Percentiles rank a stretch among this genome's conserved stretches.
phyloP scores from a whole-genome alignment of 2,888 invertebrate species.

The Phania funesta region DNA sequence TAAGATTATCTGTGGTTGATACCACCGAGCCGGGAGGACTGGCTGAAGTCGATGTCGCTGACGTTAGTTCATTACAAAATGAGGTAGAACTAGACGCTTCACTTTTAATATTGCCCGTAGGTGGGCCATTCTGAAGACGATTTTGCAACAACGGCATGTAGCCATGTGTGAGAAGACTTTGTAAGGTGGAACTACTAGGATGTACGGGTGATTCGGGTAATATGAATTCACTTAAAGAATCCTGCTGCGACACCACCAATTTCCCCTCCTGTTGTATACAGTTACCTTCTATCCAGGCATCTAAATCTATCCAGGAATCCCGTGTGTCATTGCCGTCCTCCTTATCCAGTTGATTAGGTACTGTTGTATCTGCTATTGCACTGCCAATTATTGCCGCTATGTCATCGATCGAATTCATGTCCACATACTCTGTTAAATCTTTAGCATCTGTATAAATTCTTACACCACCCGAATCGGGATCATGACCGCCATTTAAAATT shows the following conservation, averaged over 20 bases:
- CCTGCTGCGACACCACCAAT: conserved; percentile 84
- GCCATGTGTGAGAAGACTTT: conserved; percentile 88
- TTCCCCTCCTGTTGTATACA: conserved; percentile 87
- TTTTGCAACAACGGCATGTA: conserved; percentile 91
- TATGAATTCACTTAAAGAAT: conserved; percentile 85
- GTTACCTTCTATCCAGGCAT: conserved; percentile 91
- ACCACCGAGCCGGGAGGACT: conserved; percentile 93
- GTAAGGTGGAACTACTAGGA: conserved; percentile 86
- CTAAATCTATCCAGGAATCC: conserved; percentile 93
- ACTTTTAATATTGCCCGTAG: conserved; percentile 83
- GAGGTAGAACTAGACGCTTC: conserved; percentile 88
- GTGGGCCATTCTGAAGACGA: conserved; percentile 89
- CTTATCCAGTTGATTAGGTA: conserved; percentile 86
- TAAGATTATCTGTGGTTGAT: conserved; percentile 88
- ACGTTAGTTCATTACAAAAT: conserved; percentile 84
- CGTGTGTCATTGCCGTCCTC: conserved; percentile 88
- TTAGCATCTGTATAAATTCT: conserved; percentile 79
- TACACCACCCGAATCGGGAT: conserved; percentile 82
- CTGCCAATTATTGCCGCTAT: conserved; percentile 93
- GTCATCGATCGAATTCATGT: conserved; percentile 89
- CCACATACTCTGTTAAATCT: conserved; percentile 81
- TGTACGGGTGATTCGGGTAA: conserved; percentile 84
- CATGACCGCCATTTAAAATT: conserved; percentile 77
- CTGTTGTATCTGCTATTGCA: conserved; percentile 93
- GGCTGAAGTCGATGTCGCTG: conserved; percentile 84